These are phyloP conservation scores for Hedychridium roseum DNA, from an alignment of 2,888 invertebrate species.

Conservation along the genomic window DNA sequence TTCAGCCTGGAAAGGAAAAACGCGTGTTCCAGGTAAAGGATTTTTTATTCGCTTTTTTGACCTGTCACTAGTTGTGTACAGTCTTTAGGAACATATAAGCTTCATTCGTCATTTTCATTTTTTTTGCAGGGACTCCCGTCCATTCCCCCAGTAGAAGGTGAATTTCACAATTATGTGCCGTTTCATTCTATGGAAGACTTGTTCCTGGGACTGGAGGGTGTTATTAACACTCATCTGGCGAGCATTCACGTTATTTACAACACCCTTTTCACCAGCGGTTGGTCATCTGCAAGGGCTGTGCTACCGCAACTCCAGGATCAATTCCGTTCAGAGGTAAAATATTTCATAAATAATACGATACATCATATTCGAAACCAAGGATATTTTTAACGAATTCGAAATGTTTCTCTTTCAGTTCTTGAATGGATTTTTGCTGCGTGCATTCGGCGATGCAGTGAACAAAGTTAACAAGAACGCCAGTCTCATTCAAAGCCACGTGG, in stretches of 20 bases:
- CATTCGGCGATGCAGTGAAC: constrained; percentile 6
- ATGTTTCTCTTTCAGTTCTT: constrained; percentile 13
- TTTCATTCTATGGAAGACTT: constrained; percentile 17
- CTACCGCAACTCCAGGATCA: constrained; percentile 16
- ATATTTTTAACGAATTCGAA: neutral
- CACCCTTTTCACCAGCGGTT: constrained; percentile 21
- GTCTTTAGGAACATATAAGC: too few relatives aligned
- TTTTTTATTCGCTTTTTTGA: neutral
- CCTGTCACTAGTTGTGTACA: neutral
- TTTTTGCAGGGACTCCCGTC: constrained; percentile 3
- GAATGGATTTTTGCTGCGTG: constrained; percentile 14
- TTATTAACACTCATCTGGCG: constrained; percentile 20
- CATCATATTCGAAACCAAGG: constrained; percentile 2
- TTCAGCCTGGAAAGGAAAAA: neutral
- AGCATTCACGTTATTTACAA: constrained; percentile 15
- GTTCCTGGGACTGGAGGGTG: constrained; percentile 15
- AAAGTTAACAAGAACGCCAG: constrained; percentile 14
- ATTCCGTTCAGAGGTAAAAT: constrained; percentile 16
- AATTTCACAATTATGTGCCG: constrained; percentile 11
- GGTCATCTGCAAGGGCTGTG: constrained; percentile 14
- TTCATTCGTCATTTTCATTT: neutral
- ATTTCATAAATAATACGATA: too few relatives aligned
- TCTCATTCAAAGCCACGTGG: too few relatives aligned
- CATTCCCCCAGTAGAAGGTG: neutral
- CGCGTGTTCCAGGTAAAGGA: neutral